phyloP scores from a whole-genome alignment of 2,888 invertebrate genomes.

The Cataglyphis cursor region DNA sequence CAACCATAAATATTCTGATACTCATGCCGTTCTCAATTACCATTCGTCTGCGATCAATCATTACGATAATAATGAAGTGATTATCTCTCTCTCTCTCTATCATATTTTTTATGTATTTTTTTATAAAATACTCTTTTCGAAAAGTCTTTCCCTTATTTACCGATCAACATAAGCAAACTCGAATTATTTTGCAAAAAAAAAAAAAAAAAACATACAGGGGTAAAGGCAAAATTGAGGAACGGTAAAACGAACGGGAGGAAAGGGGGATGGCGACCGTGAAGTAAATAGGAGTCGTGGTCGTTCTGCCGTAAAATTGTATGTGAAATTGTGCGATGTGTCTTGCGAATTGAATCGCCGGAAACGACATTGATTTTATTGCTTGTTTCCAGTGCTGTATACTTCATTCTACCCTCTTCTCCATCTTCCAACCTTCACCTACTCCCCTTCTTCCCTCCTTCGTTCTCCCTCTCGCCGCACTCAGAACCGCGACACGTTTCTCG shows the following conservation, averaged over 20 bases:
- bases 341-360: constrained; percentile 87
- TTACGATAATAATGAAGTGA: background rate
- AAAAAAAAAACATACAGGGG: background rate
- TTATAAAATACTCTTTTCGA: background rate
- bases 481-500: constrained; percentile 50
- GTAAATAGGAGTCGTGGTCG: constrained; percentile 86
- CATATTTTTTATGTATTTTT: background rate
- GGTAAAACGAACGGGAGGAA: constrained; percentile 58
- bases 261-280: constrained; percentile 82
- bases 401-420: constrained; percentile 61
- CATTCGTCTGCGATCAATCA: constrained; percentile 12
- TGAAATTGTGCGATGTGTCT: constrained; percentile 87
- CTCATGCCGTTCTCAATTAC: constrained; percentile 26
- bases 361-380: constrained; percentile 87
- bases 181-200: constrained; percentile 49
- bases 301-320: constrained; percentile 87
- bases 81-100: background rate
- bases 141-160: background rate
- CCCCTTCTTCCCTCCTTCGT: background rate
- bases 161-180: constrained; percentile 23
- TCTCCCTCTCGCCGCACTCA: constrained; percentile 34
- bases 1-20: constrained; percentile 11
- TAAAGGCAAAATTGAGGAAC: constrained; percentile 49
- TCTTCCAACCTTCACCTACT: constrained; percentile 40
- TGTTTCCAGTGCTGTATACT: constrained; percentile 81